phyloP scores from a whole-genome alignment of 53 echinoderm and acorn worm species.

The Luidia sarsii region DNA sequence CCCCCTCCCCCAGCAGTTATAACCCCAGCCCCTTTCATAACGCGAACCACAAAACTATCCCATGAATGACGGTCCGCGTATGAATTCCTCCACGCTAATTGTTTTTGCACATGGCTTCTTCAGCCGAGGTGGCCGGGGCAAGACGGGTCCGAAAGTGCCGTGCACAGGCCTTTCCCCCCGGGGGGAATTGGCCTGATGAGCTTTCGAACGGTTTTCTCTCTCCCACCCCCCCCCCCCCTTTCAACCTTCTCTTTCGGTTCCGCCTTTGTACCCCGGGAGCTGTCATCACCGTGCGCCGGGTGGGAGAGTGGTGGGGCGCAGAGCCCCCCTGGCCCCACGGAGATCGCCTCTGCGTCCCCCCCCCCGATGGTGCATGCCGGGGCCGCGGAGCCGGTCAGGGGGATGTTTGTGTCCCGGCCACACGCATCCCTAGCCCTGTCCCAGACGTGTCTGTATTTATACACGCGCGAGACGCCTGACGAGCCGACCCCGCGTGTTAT shows the following conservation, averaged over 20 bases:
- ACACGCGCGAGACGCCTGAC: constrained; percentile 27
- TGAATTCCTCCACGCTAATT: constrained; percentile 25
- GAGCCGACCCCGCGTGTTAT: constrained; percentile 27
- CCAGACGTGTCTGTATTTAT: constrained; percentile 45
- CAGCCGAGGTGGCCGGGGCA: too few species aligned
- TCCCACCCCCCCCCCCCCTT: too few species aligned
- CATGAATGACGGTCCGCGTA: constrained; percentile 3
- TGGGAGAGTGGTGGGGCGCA: constrained; percentile 2
- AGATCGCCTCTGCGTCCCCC: neutral
- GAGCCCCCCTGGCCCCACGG: constrained; percentile 22
- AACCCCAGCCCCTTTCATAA: constrained; percentile 25
- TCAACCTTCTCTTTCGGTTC: too few species aligned
- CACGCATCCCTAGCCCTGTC: neutral
- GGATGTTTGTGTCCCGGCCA: constrained; percentile 10
- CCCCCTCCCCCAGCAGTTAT: too few species aligned
- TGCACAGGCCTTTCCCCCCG: constrained; percentile 36
- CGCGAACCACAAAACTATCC: constrained; percentile 14
- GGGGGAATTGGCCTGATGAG: constrained; percentile 42
- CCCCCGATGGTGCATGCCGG: too few species aligned
- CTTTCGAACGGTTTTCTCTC: constrained; percentile 54
- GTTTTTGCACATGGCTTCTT: constrained; percentile 53
- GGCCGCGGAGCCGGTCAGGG: too few species aligned
- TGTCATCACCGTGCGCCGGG: constrained; percentile 48
- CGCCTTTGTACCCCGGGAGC: too few species aligned
- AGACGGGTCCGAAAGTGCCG: neutral